A percentile compares a stretch with the other conserved stretches of the same genome.
Evolutionary conservation across 2,888 invertebrate genomes (phyloP).

Genomic region (Crepidodera aurea): DNA sequence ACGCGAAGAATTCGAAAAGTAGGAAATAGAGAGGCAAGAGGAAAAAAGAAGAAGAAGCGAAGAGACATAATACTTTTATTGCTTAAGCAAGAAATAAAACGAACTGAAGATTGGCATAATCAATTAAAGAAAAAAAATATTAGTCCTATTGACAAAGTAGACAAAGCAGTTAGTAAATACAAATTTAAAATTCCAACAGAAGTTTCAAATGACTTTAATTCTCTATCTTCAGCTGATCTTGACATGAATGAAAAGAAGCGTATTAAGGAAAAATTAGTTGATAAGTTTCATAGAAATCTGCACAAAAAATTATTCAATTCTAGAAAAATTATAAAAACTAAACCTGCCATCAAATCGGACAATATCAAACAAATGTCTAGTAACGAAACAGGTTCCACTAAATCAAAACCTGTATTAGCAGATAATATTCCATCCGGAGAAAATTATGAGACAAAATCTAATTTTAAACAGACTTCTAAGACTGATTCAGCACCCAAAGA

Average conservation of each 20-base stretch:
- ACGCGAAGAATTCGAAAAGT: not conserved
- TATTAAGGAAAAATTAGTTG: not conserved
- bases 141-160: not conserved
- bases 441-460: no score
- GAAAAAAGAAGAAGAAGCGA: not conserved
- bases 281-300: not conserved
- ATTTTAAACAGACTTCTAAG: no score
- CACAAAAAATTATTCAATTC: not conserved
- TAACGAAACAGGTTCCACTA: not conserved
- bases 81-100: not conserved
- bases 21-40: no score
- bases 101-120: not conserved
- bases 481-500: no score
- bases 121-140: not conserved
- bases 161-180: not conserved
- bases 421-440: not conserved
- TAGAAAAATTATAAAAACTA: not conserved
- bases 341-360: not conserved
- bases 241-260: not conserved
- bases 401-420: not conserved
- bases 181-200: conserved; percentile 6
- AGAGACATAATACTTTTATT: not conserved
- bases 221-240: not conserved
- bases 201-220: not conserved
- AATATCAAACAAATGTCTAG: not conserved